Evolutionary conservation across 2,797 vertebrate species (phyloP).

Genomic region (Cynopterus sphinx): DNA sequence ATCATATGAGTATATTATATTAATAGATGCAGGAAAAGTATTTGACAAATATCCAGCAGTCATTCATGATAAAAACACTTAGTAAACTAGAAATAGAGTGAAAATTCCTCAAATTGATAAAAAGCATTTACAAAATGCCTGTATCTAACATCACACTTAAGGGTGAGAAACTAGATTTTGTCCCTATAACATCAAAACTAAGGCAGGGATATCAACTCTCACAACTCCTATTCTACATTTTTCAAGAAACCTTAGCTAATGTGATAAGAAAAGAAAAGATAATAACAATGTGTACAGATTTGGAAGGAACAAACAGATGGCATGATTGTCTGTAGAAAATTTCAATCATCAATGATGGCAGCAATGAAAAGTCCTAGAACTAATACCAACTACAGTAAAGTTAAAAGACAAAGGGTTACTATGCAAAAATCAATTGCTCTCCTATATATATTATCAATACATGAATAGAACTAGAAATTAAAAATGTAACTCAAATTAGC

Average conservation of each 20-base stretch:
- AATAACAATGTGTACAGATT: not conserved
- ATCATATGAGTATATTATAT: too few relatives aligned
- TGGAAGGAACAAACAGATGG: not conserved
- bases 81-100: not conserved
- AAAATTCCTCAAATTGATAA: not conserved
- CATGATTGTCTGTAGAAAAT: not conserved
- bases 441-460: not conserved
- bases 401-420: not conserved
- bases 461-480: not conserved
- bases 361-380: not conserved
- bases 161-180: not conserved
- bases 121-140: not conserved
- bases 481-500: not conserved
- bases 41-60: not conserved
- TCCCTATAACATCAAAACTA: not conserved
- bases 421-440: not conserved
- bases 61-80: not conserved
- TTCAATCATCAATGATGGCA: not conserved
- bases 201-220: not conserved
- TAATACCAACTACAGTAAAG: not conserved
- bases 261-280: too few relatives aligned
- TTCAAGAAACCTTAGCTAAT: not conserved
- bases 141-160: too few relatives aligned
- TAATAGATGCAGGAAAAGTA: not conserved
- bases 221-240: not conserved